These are phyloP conservation scores for Ornithorhynchus anatinus DNA, from an alignment of 2,113 vertebrate genomes.

Conservation along the genomic window DNA sequence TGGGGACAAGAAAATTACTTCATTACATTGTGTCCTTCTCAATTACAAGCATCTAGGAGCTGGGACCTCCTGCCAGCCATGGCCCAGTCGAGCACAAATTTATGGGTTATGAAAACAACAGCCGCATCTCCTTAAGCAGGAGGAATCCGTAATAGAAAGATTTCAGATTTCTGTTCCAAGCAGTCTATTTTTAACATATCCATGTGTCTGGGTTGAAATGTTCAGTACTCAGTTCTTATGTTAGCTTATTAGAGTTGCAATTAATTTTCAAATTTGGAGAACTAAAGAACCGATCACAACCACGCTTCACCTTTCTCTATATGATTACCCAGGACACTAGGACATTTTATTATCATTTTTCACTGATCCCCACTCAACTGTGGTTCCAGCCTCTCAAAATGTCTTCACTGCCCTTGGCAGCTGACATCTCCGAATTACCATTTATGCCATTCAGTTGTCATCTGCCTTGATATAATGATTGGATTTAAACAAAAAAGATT, in stretches of 20 bases:
- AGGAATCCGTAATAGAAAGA: slow-evolving; percentile 48
- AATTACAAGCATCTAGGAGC: slow-evolving; percentile 71
- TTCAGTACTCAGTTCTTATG: slow-evolving; percentile 4
- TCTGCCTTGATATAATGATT: slow-evolving; percentile 33
- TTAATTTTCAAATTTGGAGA: slow-evolving; percentile 36
- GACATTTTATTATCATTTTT: slow-evolving; percentile 26
- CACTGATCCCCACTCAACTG: slow-evolving; percentile 35
- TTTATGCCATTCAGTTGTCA: slow-evolving; percentile 26
- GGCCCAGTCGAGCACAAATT: slow-evolving; percentile 51
- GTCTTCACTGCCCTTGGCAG: slow-evolving; percentile 18
- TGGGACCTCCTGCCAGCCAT: slow-evolving; percentile 60
- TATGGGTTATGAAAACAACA: slow-evolving; percentile 66
- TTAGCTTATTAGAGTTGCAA: slow-evolving; percentile 16
- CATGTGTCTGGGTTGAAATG: slow-evolving; percentile 44
- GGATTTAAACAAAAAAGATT: not conserved
- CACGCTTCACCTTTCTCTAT: slow-evolving; percentile 24
- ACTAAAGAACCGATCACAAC: slow-evolving; percentile 40
- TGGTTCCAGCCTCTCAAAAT: slow-evolving; percentile 37
- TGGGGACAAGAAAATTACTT: slow-evolving; percentile 81
- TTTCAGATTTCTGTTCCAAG: not conserved
- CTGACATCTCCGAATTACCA: slow-evolving; percentile 27
- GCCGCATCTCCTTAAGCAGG: slow-evolving; percentile 52
- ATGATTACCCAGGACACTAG: slow-evolving; percentile 29
- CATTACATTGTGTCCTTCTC: slow-evolving; percentile 79
- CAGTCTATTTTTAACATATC: slow-evolving; percentile 28